These are phyloP conservation scores for Megathymus violae DNA, from an alignment of 1,140 invertebrate genomes.

Conservation along the genomic window DNA sequence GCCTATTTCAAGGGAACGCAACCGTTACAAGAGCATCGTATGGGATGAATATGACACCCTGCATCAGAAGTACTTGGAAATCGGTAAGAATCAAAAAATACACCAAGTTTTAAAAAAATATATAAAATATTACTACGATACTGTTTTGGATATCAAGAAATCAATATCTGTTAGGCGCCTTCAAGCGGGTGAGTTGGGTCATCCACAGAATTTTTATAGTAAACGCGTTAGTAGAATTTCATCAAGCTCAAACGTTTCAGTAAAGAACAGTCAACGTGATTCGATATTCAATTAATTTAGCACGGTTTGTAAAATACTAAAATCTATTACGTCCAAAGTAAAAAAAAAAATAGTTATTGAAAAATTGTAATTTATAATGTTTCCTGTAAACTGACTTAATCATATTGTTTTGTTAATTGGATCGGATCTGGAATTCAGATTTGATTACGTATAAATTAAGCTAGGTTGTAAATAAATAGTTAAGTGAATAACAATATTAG, in stretches of 20 bases:
- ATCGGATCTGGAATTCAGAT: too few relatives aligned
- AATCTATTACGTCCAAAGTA: too few relatives aligned
- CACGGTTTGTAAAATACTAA: too few relatives aligned
- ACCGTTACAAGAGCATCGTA: conserved; percentile 91
- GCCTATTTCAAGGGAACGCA: conserved; percentile 91
- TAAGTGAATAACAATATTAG: too few relatives aligned
- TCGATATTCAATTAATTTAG: conserved; percentile 38
- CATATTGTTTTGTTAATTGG: too few relatives aligned
- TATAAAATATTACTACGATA: not conserved
- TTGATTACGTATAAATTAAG: too few relatives aligned
- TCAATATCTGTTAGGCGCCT: not conserved
- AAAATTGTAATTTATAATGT: too few relatives aligned
- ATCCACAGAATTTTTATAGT: not conserved
- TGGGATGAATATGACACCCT: conserved; percentile 96
- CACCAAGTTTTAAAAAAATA: not conserved
- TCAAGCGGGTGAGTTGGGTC: not conserved
- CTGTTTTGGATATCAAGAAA: not conserved
- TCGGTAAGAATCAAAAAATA: too few relatives aligned
- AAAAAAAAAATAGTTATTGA: too few relatives aligned
- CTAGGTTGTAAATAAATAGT: too few relatives aligned
- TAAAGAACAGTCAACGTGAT: not conserved
- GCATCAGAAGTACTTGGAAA: conserved; percentile 96
- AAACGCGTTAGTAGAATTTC: not conserved
- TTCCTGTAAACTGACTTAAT: too few relatives aligned
- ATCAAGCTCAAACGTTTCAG: not conserved